These are phyloP conservation scores for Charaxes varanes DNA, from an alignment of 1,140 invertebrate species.

Conservation along the genomic window DNA sequence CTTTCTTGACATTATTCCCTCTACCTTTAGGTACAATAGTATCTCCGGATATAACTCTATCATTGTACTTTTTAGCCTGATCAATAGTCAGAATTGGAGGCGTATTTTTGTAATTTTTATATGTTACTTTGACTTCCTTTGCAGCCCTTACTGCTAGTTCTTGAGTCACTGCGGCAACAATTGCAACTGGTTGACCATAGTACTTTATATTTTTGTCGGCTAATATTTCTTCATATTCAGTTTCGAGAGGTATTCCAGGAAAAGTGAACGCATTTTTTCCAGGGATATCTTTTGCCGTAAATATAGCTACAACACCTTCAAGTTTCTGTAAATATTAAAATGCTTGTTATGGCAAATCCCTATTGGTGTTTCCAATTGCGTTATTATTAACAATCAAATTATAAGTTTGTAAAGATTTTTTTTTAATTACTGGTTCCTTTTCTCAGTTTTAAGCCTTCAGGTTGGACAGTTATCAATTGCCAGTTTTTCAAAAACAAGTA, in stretches of 20 bases:
- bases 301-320: conserved; percentile 80
- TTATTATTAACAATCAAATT: too few species aligned
- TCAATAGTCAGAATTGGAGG: conserved; percentile 53
- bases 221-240: conserved; percentile 73
- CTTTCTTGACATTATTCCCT: conserved; percentile 49
- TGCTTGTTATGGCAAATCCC: too few species aligned
- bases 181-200: conserved; percentile 84
- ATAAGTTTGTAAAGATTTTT: too few species aligned
- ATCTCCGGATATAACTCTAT: conserved; percentile 33
- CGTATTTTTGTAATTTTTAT: conserved; percentile 60
- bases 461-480: too few species aligned
- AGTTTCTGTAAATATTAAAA: conserved; percentile 73
- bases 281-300: conserved; percentile 81
- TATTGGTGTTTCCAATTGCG: too few species aligned
- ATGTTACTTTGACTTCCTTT: conserved; percentile 80
- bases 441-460: too few species aligned
- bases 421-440: too few species aligned
- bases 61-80: conserved; percentile 44
- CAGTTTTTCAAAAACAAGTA: too few species aligned
- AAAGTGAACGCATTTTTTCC: conserved; percentile 75
- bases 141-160: conserved; percentile 78
- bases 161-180: conserved; percentile 80
- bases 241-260: conserved; percentile 36
- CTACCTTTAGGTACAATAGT: conserved; percentile 47
- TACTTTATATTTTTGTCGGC: conserved; percentile 73